Percentiles rank a stretch among this genome's conserved stretches.
phyloP scores from a whole-genome alignment of 2,113 vertebrate species.

The Dicrurus megarhynchus region DNA sequence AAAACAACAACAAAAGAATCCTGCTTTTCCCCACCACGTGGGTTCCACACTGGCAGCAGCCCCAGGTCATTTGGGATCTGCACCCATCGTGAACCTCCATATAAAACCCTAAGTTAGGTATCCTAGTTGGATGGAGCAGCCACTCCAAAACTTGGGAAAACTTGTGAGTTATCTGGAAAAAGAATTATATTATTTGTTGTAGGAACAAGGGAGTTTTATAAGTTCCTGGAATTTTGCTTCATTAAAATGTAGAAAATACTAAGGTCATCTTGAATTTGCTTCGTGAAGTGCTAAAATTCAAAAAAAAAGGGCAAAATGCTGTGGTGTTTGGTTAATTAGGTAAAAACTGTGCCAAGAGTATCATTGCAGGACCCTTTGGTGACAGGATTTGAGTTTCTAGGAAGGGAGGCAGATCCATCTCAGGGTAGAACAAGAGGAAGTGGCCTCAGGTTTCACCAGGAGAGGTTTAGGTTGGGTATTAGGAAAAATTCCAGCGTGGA shows the following conservation, averaged over 20 bases:
- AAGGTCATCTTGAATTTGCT: not conserved
- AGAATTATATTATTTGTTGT: not conserved
- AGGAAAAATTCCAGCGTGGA: not conserved
- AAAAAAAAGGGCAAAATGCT: fast-evolving
- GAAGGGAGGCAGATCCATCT: not conserved
- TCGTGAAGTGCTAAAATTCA: not conserved
- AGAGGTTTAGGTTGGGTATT: not conserved
- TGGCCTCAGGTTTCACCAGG: not conserved
- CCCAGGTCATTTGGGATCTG: not conserved
- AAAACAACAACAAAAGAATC: not conserved
- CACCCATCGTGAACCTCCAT: fast-evolving
- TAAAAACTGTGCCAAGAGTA: not conserved
- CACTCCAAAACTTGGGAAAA: not conserved
- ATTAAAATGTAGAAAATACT: not conserved
- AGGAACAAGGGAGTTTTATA: not conserved
- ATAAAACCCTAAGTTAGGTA: fast-evolving
- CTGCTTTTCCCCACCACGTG: too few relatives aligned
- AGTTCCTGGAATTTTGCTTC: not conserved
- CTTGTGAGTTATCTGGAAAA: not conserved
- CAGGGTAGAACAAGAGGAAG: not conserved
- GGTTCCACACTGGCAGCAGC: not conserved
- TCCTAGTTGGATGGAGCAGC: not conserved
- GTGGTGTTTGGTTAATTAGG: not conserved
- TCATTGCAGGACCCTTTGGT: too few relatives aligned
- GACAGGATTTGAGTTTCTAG: not conserved